Base-by-base conservation (phyloP, 2,797 vertebrate genomes). In the Limnodromus scolopaceus region DNA sequence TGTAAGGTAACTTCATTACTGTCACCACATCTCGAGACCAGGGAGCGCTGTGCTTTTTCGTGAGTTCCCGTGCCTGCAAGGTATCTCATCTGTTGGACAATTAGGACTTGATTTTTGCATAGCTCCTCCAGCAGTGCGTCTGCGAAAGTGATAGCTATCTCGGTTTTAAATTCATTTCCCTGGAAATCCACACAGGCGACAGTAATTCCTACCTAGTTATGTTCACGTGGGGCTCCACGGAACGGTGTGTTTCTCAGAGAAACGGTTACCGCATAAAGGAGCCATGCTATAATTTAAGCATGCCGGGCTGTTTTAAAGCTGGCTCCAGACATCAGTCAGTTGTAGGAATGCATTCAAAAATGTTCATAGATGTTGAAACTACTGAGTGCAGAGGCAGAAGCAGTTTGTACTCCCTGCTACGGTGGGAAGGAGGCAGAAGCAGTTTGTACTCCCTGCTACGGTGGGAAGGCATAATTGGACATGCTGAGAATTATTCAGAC, bases 1-100 rank as follows among this genome's bases (percentile, higher is more conserved):
- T 22, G 4, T 65, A 92, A 85, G 77, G 88, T 83, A 94, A 96
- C 90, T 96, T 94, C 86, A 91, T 94, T 96, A 90, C 81, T 92
- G 84, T 87, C 92, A 83, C 92, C 89, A 57, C 71, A 53, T 92
- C 57, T 80, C 2, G 16, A 89, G 83, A 60, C 60, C 45, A 51
- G 64, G 70, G 39, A 95, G 82, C 36, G 71, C 70, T 84, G 74
- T 91, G 89, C 91, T 93, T 92, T 87, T 84, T 86, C 58, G 5
- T 1, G 43, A 82, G 48, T 80, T 91, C 85, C 89, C 0, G 0
- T 87, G 92, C 90, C 94, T 96, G 82, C 83, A 66, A 89, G 83
- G 83, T 86, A 88, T 65, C 89, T 96, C 92, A 95, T 95, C 90
- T 90, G 43, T 79, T 87, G 85, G 83, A 95, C 93, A 95, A 94